Evolutionary conservation across 2,113 vertebrate genomes (phyloP), one percentile per base, ranked within the genome.

Genomic region (Perca schrenkii): DNA sequence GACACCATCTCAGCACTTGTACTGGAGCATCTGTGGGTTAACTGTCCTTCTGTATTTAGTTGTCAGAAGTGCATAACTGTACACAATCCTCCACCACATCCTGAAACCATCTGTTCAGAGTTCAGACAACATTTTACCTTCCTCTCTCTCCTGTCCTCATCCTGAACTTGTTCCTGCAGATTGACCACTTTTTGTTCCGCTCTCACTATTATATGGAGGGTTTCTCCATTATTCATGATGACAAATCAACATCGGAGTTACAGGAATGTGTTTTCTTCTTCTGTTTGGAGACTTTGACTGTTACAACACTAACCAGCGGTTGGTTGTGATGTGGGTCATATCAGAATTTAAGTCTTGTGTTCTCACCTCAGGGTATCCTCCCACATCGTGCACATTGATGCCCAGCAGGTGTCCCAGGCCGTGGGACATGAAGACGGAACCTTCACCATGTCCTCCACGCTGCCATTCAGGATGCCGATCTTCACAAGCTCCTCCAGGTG

Each of bases 361-460:
- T 36, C 70, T 80, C 87, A 98, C 98, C 97, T 99, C 95, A 22
- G 98, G 98, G 92, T 99, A 99, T 66, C 98, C 98, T 63, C 97
- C 98, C 78, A 99, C 98, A 3, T 99, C 98, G 0, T 99, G 98
- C 66, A 99, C 98, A 0, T 99, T 98, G 2, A 99, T 97, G 85
- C 98, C 98, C 91, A 99, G 94, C 57, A 99, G 95, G 91, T 99
- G 98, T 83, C 98, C 98, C 34, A 99, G 96, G 47, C 98, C 97
- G 0, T 99, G 98, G 52, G 98, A 98, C 98, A 99, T 99, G 93
- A 99, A 98, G 72, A 98, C 77, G 0, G 98, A 93, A 95, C 97
- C 92, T 97, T 96, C 91, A 97, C 75, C 98, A 99, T 99, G 92
- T 98, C 97, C 2, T 98, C 97, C 3, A 98, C 92, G 0, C 68